A percentile compares a stretch with the other conserved stretches of the same genome.
These are phyloP conservation scores for Lophura nycthemera DNA, from an alignment of 2,113 vertebrate genomes.

Conservation along the genomic window DNA sequence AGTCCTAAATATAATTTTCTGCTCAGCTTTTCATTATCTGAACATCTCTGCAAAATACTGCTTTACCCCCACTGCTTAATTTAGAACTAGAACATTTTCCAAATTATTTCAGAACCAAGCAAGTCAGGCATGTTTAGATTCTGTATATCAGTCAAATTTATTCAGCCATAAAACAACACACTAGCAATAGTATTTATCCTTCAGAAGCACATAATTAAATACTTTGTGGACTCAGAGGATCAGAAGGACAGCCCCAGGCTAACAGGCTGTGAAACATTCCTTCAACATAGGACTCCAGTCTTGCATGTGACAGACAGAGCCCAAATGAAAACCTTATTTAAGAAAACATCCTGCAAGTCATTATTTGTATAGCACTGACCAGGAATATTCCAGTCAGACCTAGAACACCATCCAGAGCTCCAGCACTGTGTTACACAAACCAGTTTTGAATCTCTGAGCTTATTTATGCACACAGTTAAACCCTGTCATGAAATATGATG, in stretches of 20 bases:
- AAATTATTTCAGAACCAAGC: not conserved
- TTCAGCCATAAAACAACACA: not conserved
- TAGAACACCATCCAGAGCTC: not conserved
- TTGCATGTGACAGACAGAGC: not conserved
- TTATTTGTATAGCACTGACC: not conserved
- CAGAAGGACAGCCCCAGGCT: not conserved
- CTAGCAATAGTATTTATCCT: not conserved
- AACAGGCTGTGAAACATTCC: not conserved
- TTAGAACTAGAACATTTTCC: not conserved
- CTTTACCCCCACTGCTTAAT: not conserved
- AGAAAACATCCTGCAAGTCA: not conserved
- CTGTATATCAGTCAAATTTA: not conserved
- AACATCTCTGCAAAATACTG: not conserved
- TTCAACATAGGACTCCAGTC: not conserved
- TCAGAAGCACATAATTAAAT: constrained; percentile 25
- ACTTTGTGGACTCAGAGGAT: not conserved
- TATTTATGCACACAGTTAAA: not conserved
- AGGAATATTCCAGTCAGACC: not conserved
- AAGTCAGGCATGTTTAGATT: not conserved
- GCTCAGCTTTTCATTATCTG: not conserved
- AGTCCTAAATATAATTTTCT: constrained; percentile 11
- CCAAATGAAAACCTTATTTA: not conserved
- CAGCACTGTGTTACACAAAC: not conserved
- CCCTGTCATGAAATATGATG: not conserved
- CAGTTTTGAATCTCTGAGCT: not conserved